Evolutionary conservation across 2,797 vertebrate genomes (phyloP), one percentile per base, ranked within the genome.

Genomic region (Falco berigora): DNA sequence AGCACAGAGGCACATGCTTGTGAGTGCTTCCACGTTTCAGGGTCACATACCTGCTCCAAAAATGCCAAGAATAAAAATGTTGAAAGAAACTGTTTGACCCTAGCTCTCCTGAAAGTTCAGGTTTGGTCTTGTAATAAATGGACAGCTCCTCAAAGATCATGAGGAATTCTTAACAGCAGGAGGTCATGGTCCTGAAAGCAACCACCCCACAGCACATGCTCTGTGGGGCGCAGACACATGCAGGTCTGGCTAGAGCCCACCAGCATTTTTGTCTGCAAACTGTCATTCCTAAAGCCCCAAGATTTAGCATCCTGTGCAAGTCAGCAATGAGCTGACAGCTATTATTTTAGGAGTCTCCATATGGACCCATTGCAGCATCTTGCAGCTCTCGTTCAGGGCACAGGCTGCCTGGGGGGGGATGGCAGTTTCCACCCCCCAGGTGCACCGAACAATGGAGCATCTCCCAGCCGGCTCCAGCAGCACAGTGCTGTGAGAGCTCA

Each of bases 321-420:
- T 73, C 94, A 86, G 92, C 92, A 86, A 55, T 9, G 86, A 96
- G 90, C 83, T 89, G 77, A 49, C 77, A 96, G 80, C 84, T 92
- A 79, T 88, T 97, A 96, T 95, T 96, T 96, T 97, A 14, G 67
- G 94, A 94, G 93, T 72, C 94, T 96, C 95, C 95, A 96, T 94
- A 75, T 96, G 96, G 96, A 52, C 95, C 95, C 93, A 90, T 0
- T 50, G 74, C 92, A 93, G 88, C 88, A 95, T 85, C 93, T 47
- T 40, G 71, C 90, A 38, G 71, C 94, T 96, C 88, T 66, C 69
- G 95, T 96, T 92, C 88, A 94, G 94, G 95, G 88, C 95, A 93
- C 90, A 68, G 82, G 2, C 61, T n/a, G 87, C 40, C 90, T 56
- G 17, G 68, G 68, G 76, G 50, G 16, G 50, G 75, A 67, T 23